Percentiles rank a stretch among this genome's conserved stretches.
Evolutionary conservation across 2,113 vertebrate genomes (phyloP).

Genomic region (Hipposideros armiger): DNA sequence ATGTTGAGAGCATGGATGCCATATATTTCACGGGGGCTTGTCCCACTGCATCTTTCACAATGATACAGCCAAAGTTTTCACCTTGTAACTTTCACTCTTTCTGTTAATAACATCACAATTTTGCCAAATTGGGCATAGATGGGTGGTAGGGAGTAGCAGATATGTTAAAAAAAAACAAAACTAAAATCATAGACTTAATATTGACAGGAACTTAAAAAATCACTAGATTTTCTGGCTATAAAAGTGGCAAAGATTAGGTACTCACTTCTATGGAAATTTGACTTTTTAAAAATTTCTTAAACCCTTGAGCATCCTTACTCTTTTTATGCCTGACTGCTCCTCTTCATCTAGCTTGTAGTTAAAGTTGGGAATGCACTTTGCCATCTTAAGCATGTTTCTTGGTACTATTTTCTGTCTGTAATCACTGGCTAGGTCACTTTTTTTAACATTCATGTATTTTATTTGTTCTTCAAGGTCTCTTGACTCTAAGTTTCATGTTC

Average conservation of each 20-base stretch:
- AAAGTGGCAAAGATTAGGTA: neutral
- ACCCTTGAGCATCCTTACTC: neutral
- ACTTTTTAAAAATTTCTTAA: constrained; percentile 2
- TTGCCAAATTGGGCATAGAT: neutral
- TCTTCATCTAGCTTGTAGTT: neutral
- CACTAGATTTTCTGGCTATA: neutral
- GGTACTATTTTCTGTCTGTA: neutral
- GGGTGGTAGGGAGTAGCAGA: neutral
- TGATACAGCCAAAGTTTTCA: neutral
- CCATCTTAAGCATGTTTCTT: neutral
- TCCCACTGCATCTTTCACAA: neutral
- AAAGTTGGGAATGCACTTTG: neutral
- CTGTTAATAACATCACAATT: constrained; percentile 2
- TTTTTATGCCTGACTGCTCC: neutral
- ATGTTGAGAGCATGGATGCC: neutral
- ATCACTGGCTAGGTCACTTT: neutral
- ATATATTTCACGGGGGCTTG: neutral
- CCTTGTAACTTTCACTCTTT: neutral
- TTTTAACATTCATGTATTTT: neutral
- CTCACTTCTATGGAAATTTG: neutral
- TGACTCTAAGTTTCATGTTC: neutral
- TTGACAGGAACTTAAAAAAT: neutral
- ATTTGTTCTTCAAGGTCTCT: neutral
- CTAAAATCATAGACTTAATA: neutral
- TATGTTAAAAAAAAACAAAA: neutral